Evolutionary conservation across 2,113 vertebrate species (phyloP), one percentile per base, ranked within the genome.

Genomic region (Smithornis capensis): DNA sequence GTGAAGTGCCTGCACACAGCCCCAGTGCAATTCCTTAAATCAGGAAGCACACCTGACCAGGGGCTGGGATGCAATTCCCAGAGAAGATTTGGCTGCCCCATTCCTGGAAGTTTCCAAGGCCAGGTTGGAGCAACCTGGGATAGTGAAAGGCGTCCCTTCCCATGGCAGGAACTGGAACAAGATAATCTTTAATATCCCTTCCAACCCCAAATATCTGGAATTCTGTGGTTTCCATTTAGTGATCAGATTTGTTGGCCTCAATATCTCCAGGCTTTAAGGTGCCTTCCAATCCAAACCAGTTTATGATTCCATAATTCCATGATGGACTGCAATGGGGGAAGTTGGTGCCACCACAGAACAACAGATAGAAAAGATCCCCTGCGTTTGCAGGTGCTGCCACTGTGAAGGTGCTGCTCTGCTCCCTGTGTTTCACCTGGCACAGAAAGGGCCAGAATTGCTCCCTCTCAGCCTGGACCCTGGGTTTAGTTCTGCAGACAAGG

Each of bases 1-100:
- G n/a, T 22, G 17, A 28, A 62, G 55, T 2, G 21, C 38, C 64
- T 19, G 19, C 17, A 49, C 59, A 18, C 29, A 27, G 29, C 29
- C 38, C 42, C 3, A 2, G 59, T 2, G 55, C 40, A 11, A n/a
- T 21, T 69, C 80, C 65, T 50, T 19, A 2, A 29, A 57, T 5
- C 59, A 19, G 13, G 1, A 21, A 14, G 17, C 1, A 0, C 40
- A 18, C 5, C 77, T 9, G 19, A 33, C 6, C 45, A 1, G 42
- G 71, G 52, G 47, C 14, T 6, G n/a, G 31, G 55, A 13, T 56
- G 55, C 19, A 56, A 6, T 2, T 25, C 5, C n/a, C 52, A 6
- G 57, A 25, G 57, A 9, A 60, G n/a, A 33, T 35, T 21, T 35
- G 56, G 57, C 35, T 37, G 14, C n/a, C 56, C 56, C 56, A 57